Conservation (phyloP, 2,797 vertebrate species). For the Mastacembelus armatus region DNA sequence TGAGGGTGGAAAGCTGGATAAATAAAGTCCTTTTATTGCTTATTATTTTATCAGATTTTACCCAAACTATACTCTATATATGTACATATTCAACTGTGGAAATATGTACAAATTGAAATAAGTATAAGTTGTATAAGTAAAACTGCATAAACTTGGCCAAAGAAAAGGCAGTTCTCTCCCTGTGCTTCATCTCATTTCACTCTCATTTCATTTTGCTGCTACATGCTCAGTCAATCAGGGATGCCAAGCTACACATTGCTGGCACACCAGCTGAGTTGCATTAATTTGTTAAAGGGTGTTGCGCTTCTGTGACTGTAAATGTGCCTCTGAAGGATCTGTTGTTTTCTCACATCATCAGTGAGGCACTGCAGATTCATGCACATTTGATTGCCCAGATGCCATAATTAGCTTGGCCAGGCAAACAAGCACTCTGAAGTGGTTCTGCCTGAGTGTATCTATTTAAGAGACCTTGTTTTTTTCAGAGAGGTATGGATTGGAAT, state of each 20-base stretch:
- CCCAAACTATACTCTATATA: too few relatives aligned
- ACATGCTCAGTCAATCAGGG: conserved; percentile 47
- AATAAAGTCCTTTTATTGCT: neutral
- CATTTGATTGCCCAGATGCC: conserved; percentile 63
- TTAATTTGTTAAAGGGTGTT: conserved; percentile 50
- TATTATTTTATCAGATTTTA: neutral
- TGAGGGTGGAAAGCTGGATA: neutral
- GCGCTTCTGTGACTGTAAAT: conserved; percentile 37
- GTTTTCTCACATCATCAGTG: conserved; percentile 42
- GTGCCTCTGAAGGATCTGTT: conserved; percentile 36
- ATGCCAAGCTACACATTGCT: conserved; percentile 28
- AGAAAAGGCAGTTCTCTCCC: conserved; percentile 18
- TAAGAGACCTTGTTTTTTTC: conserved; percentile 38
- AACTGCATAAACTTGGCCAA: conserved; percentile 18
- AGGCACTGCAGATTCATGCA: conserved; percentile 53
- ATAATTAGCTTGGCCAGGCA: conserved; percentile 65
- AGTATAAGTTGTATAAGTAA: too few relatives aligned
- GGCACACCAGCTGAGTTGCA: conserved; percentile 34
- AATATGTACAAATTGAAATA: too few relatives aligned
- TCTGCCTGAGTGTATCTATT: conserved; percentile 45
- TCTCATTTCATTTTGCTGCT: conserved; percentile 25
- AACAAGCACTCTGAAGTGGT: conserved; percentile 37
- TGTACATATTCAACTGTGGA: neutral
- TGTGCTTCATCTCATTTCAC: conserved; percentile 24
- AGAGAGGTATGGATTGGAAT: conserved; percentile 40